Base-by-base conservation (phyloP, 1,140 invertebrate species). In the Atta colombica region DNA sequence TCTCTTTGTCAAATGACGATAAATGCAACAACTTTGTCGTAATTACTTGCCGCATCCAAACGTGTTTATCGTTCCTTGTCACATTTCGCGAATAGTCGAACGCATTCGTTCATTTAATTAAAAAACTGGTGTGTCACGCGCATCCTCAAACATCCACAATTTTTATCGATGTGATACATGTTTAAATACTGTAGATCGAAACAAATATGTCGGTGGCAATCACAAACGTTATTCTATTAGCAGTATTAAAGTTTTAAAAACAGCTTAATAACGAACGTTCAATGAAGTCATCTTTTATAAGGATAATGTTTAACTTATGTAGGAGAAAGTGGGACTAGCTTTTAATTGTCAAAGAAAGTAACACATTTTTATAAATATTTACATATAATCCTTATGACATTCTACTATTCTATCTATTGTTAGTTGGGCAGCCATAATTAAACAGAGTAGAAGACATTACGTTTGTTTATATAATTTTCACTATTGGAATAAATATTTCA, bases 1-100 rank as follows among this genome's bases (percentile, higher is more conserved):
- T 25, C 55, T 61, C 80, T 82, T 82, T 84, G 68, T 74, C 80
- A 84, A 82, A 74, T 28, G 69, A 49, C 69, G 39, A 84, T 82
- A 39, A 84, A 75, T 82, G 68, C 39, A 7, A 31, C 77, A 80
- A 68, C 63, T 84, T 84, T 84, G 80, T 84, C 39, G 55, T 75
- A 84, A 84, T 84, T 84, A 84, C 69, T 31, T 31, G 45, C 25
- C 18, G 68, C 39, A 39, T 55, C 7, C 35, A 28, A 75, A 84
- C 25, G 25, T 72, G 71, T 58, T 84, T 84, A 84, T 75, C 69
- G 66, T 51, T 18, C 69, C 69, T 75, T 75, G 69, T 84, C 55
- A 35, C 80, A 84, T 84, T 84, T 84, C 39, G 31, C 51, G 55
- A 49, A 80, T 49, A 49, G 45, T 55, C n/a, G 8, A 39, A 51